Evolutionary conservation across 1,140 invertebrate genomes (phyloP), one percentile per base, ranked within the genome.

Genomic region (Drosophila punjabiensis): DNA sequence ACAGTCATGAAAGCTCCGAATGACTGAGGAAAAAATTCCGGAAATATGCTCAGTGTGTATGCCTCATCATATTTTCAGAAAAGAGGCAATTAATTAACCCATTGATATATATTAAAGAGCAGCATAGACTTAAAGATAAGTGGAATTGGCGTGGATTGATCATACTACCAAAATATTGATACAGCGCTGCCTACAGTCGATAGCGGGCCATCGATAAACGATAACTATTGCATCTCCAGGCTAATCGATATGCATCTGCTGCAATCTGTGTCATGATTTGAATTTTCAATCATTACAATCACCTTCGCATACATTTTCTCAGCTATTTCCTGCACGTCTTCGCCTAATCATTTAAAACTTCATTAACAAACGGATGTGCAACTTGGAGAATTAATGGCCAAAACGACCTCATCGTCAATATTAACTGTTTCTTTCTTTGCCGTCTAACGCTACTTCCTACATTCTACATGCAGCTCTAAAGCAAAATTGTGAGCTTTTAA

Each of bases 301-400:
- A 76, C 70, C 70, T 76, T 76, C 60, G 50, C 60, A 58, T 37
- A 24, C 18, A 59, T 66, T 76, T 71, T 39, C 58, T 61, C 76
- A 62, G 37, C 32, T 61, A 78, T 79, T 79, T 79, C 58, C 58
- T 61, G 50, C 74, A 77, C 63, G 64, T 77, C 56, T 65, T 76
- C 47, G 47, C 30, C 53, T 41, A 16, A 32, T 32, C 43, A 41
- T 63, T 47, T 56, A 37, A 39, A 50, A 35, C 58, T 65, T 56
- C 47, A 79, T 56, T 79, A 62, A 32, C 37, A 61, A 65, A 43
- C 77, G 61, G 67, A 80, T 73, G 69, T 80, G 77, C 76, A 79
- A 24, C 41, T 39, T 50, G 33, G 50, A 35, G 35, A 24, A 60
- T 48, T 73, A 48, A 64, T 79, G 56, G 67, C 41, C 55, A 66